These are phyloP conservation scores for Scytalopus superciliaris DNA, from an alignment of 2,113 vertebrate species.

Conservation along the genomic window DNA sequence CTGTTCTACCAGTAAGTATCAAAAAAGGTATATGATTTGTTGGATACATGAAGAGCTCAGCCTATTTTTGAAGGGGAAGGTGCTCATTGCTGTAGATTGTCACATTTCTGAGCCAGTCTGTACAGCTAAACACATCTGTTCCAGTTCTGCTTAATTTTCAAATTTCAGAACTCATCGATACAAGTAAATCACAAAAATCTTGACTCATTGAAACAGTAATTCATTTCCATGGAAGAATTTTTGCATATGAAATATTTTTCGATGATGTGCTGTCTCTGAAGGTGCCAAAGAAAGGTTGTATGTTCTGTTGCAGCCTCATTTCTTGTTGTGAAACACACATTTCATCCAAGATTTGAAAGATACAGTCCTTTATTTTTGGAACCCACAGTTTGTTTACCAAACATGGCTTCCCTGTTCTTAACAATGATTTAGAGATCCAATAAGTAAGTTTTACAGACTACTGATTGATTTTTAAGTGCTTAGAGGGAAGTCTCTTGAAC, in stretches of 20 bases:
- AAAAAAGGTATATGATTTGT: neutral
- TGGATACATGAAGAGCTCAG: neutral
- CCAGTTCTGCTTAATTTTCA: neutral
- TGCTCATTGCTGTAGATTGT: neutral
- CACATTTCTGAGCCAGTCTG: neutral
- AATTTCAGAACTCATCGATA: neutral
- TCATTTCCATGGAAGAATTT: neutral
- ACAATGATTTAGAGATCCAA: neutral
- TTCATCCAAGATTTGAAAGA: neutral
- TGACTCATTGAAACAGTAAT: neutral
- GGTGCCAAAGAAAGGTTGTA: neutral
- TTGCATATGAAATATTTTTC: neutral
- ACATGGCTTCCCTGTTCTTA: neutral
- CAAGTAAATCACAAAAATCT: neutral
- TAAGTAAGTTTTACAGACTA: neutral
- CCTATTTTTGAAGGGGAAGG: neutral
- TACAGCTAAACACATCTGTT: neutral
- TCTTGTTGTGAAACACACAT: constrained; percentile 3
- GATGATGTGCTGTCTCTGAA: neutral
- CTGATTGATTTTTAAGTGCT: neutral
- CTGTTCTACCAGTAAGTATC: neutral
- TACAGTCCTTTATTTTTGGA: neutral
- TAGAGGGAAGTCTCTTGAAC: neutral
- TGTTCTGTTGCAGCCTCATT: constrained; percentile 16
- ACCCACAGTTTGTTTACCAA: neutral